phyloP scores from a whole-genome alignment of 2,113 vertebrate genomes.

The Alethe diademata region DNA sequence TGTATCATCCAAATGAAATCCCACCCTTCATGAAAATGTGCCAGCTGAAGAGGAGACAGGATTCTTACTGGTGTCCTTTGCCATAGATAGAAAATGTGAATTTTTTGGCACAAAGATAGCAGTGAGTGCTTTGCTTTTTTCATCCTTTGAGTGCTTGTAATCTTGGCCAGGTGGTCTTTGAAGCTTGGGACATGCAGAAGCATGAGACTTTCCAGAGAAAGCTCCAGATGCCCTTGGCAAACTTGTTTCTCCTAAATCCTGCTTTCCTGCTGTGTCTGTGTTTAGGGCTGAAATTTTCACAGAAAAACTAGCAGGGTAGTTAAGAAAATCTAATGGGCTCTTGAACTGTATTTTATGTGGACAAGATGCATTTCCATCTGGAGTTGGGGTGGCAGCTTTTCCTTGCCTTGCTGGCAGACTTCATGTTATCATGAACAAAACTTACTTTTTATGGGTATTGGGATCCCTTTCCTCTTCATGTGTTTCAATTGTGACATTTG shows the following conservation, averaged over 20 bases:
- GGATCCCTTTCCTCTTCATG: background rate
- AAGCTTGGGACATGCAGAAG: background rate
- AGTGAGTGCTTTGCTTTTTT: background rate
- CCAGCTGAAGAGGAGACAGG: slow-evolving; percentile 17
- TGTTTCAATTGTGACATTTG: background rate
- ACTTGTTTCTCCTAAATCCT: background rate
- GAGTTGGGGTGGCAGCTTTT: background rate
- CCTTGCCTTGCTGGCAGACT: background rate
- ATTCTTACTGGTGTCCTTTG: background rate
- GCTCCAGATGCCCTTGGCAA: background rate
- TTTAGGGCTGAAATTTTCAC: background rate
- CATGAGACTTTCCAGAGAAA: background rate
- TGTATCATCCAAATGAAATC: slow-evolving; percentile 47
- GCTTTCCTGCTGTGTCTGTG: background rate
- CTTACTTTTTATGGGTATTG: background rate
- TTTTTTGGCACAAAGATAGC: background rate
- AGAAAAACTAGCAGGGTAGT: background rate
- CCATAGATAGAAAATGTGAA: background rate
- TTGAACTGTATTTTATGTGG: background rate
- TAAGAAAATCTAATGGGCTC: background rate
- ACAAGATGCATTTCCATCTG: background rate
- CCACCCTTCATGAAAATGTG: background rate
- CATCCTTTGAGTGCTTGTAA: background rate
- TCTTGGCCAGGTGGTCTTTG: background rate
- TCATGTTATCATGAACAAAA: background rate